phyloP scores from a whole-genome alignment of 2,888 invertebrate species.

The Folsomia manolachei region DNA sequence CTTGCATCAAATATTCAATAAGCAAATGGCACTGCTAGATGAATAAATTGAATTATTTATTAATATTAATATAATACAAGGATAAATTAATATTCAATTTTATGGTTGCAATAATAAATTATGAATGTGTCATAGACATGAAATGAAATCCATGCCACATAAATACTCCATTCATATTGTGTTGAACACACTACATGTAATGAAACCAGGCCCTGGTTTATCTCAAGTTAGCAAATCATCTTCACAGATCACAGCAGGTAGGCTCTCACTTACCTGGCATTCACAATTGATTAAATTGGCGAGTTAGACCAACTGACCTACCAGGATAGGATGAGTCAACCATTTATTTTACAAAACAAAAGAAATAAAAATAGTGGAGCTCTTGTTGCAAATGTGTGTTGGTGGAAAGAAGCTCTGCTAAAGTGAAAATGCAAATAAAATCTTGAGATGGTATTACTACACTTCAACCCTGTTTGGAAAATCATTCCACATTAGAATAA shows the following conservation, averaged over 20 bases:
- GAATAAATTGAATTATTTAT: background rate
- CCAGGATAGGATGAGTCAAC: background rate
- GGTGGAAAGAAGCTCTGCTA: background rate
- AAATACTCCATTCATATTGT: background rate
- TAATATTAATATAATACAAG: background rate
- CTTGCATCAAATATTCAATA: background rate
- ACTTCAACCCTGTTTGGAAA: background rate
- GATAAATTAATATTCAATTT: background rate
- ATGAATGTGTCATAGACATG: background rate
- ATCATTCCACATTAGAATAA: background rate
- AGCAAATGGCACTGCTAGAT: background rate
- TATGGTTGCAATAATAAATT: background rate
- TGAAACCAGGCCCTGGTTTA: background rate
- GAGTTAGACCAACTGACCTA: background rate
- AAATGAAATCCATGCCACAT: background rate
- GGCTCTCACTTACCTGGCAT: background rate
- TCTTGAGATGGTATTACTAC: background rate
- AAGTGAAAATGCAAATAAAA: background rate
- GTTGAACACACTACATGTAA: background rate
- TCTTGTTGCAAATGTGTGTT: background rate
- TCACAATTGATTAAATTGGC: background rate
- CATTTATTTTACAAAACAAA: background rate
- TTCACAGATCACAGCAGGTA: background rate
- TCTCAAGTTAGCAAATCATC: background rate
- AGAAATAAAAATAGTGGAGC: background rate